A percentile compares a stretch with the other conserved stretches of the same genome.
Conservation (phyloP, 2,797 vertebrate species). For the Myotis myotis region DNA sequence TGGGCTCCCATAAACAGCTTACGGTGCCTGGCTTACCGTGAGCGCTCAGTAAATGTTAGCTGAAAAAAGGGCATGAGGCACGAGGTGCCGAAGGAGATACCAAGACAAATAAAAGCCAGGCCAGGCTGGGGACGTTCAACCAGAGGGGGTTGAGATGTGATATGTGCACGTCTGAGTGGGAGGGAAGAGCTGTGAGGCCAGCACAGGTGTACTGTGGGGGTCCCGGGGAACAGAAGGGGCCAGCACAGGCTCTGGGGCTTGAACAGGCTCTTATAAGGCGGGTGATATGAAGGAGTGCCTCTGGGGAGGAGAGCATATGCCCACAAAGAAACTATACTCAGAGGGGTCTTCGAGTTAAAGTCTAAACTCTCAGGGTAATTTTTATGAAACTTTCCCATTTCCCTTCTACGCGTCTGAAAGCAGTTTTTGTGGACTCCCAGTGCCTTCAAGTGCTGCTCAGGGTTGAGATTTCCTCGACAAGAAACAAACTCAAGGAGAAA, state of each 20-base stretch:
- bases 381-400: neutral
- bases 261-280: neutral
- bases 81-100: neutral
- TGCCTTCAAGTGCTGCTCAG: neutral
- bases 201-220: accelerated
- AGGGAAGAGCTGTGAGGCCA: neutral
- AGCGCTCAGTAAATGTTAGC: neutral
- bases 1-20: neutral
- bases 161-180: accelerated
- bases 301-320: neutral
- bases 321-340: neutral
- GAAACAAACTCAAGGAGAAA: neutral
- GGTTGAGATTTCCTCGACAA: neutral
- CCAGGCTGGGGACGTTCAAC: neutral
- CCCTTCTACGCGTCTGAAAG: neutral
- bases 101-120: neutral
- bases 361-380: neutral
- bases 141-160: neutral
- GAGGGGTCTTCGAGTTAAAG: neutral
- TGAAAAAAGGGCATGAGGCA: neutral
- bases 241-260: neutral
- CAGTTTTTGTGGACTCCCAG: neutral
- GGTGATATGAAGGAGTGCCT: neutral
- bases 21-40: neutral
- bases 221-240: neutral